Evolutionary conservation across 2,888 invertebrate species (phyloP), one percentile per base, ranked within the genome.

Genomic region (Drosophila koepferae): DNA sequence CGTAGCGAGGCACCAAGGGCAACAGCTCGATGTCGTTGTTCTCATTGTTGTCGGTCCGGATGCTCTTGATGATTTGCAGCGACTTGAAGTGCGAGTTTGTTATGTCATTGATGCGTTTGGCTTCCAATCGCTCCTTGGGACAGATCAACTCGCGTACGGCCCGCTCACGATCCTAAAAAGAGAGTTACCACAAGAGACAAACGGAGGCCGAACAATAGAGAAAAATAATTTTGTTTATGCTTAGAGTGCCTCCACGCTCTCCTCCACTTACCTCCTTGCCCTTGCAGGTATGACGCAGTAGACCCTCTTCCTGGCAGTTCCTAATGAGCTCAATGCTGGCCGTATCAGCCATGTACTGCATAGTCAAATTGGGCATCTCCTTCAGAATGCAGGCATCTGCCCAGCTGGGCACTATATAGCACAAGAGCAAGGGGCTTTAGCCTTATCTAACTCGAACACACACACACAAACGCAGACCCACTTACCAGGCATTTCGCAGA

Each of bases 401-500:
- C 96, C 96, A 96, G 83, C 95, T 94, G 36, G 96, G 96, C 77
- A 96, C 96, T 96, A n/a, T 43, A 34, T 7, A 7, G n/a, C 54
- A 53, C 51, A 63, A 69, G 56, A 40, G n/a, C 1, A n/a, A 16
- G 3, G 10, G 18, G n/a, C 14, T 55, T 41, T 44, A 58, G 34
- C 14, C 28, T 16, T 20, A 10, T 16, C 18, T 23, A 10, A 0
- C 16, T 7, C 58, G 20, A 18, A 12, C 31, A 18, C 41, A 12
- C 55, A 14, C 36, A 3, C 18, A 34, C 31, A n/a, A n/a, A 8
- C 56, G 2, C 36, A 9, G 9, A 0, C 31, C 12, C 36, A 64
- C 91, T 92, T 94, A 96, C 96, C 96, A 86, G 96, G 96, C 90
- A 96, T 94, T 94, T 97, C 96, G 91, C 97, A 97, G 74, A 97